phyloP scores from a whole-genome alignment of 2,113 vertebrate species.

The rat (Rattus norvegicus) region DNA sequence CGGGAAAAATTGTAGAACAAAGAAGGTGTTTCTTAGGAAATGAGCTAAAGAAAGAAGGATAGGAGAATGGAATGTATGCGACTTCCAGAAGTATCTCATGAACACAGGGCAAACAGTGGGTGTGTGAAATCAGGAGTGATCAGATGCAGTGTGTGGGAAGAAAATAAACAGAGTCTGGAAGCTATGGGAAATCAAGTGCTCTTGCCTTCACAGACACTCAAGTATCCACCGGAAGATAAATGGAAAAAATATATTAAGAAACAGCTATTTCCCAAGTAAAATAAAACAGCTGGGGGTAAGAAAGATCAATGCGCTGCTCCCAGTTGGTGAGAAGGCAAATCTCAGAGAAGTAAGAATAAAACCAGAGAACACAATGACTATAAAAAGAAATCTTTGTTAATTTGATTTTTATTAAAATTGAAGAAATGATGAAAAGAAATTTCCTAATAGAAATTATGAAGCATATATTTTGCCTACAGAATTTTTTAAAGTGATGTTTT shows the following conservation, averaged over 20 bases:
- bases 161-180: constrained; percentile 62
- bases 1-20: neutral
- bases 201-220: constrained; percentile 57
- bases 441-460: constrained; percentile 65
- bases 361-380: neutral
- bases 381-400: constrained; percentile 67
- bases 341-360: constrained; percentile 64
- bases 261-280: constrained; percentile 65
- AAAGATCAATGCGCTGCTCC: constrained; percentile 29
- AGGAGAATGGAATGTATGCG: neutral
- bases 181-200: constrained; percentile 39
- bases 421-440: constrained; percentile 64
- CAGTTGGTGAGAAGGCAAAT: constrained; percentile 52
- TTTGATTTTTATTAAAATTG: constrained; percentile 59
- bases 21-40: neutral
- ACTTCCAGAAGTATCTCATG: neutral
- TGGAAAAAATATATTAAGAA: constrained; percentile 24
- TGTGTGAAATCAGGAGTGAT: neutral
- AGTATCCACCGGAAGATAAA: constrained; percentile 52
- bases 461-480: constrained; percentile 60
- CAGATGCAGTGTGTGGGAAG: neutral
- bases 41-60: neutral
- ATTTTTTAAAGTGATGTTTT: constrained; percentile 56
- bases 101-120: neutral
- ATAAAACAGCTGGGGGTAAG: constrained; percentile 29